Evolutionary conservation across 2,797 vertebrate genomes (phyloP).

Genomic region (Bovichtus variegatus): DNA sequence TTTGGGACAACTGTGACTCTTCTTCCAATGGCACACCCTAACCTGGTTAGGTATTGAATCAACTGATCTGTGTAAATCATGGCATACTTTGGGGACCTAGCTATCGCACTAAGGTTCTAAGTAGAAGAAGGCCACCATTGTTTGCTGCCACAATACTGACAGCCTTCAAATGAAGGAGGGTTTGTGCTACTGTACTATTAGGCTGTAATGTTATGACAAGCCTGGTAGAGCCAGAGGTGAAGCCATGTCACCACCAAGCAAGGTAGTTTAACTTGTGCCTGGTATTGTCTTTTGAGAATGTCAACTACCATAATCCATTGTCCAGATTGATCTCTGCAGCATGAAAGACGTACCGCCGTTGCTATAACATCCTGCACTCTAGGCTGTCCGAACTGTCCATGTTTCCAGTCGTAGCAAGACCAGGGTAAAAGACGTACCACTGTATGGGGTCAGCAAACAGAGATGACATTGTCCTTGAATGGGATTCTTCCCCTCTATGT

Average conservation of each 20-base stretch:
- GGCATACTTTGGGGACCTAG: background rate
- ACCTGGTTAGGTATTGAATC: background rate
- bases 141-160: background rate
- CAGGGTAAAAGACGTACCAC: too few species aligned
- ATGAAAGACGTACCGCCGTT: background rate
- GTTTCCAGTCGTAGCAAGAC: background rate
- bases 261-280: too few species aligned
- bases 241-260: background rate
- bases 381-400: background rate
- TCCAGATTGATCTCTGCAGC: background rate
- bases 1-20: background rate
- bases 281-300: constrained; percentile 1
- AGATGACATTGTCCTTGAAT: too few species aligned
- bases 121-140: background rate
- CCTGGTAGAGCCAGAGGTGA: background rate
- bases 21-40: background rate
- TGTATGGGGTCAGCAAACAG: too few species aligned
- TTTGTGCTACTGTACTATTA: background rate
- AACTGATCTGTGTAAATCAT: background rate
- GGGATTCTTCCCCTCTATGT: too few species aligned
- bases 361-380: background rate
- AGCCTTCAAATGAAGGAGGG: background rate
- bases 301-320: background rate
- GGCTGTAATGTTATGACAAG: background rate
- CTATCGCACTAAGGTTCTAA: background rate